Evolutionary conservation across 2,888 invertebrate genomes (phyloP).

Genomic region (Drosophila paucipuncta): DNA sequence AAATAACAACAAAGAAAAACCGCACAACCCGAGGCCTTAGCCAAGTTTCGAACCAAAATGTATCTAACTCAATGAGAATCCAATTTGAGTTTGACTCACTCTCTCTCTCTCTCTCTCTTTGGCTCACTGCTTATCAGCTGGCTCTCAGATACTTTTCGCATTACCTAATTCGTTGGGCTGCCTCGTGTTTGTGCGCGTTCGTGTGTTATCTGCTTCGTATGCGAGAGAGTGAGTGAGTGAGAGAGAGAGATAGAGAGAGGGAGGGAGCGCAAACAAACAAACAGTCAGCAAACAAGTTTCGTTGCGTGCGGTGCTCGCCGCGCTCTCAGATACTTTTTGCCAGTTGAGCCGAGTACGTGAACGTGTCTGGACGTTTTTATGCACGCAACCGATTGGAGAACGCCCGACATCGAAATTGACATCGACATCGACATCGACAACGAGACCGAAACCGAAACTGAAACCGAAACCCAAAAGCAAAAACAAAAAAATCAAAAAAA

Average conservation of each 20-base stretch:
- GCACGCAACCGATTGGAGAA: constrained; percentile 32
- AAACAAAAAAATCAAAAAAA: constrained; percentile 5
- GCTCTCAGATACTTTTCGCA: constrained; percentile 47
- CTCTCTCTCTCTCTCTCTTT: not conserved
- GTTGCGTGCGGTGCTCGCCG: constrained; percentile 44
- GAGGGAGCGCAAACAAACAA: constrained; percentile 16
- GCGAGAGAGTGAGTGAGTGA: constrained; percentile 6
- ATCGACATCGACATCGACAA: constrained; percentile 7
- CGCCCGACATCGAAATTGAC: constrained; percentile 5
- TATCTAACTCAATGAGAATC: constrained; percentile 73
- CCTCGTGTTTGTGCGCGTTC: constrained; percentile 30
- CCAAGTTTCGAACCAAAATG: constrained; percentile 55
- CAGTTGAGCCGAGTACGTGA: constrained; percentile 78
- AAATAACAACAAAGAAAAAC: constrained; percentile 6
- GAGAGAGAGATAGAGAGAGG: constrained; percentile 5
- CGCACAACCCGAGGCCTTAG: constrained; percentile 16
- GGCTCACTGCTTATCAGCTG: constrained; percentile 33
- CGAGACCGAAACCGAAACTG: constrained; percentile 7
- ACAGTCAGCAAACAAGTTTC: constrained; percentile 61
- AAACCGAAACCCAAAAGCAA: constrained; percentile 12
- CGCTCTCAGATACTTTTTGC: constrained; percentile 65
- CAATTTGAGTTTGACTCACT: constrained; percentile 53
- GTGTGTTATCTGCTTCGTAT: constrained; percentile 6
- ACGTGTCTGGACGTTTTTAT: constrained; percentile 66
- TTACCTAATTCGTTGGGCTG: constrained; percentile 35